Evolutionary conservation across 1,140 invertebrate genomes (phyloP).

Genomic region (Drosophila asahinai): DNA sequence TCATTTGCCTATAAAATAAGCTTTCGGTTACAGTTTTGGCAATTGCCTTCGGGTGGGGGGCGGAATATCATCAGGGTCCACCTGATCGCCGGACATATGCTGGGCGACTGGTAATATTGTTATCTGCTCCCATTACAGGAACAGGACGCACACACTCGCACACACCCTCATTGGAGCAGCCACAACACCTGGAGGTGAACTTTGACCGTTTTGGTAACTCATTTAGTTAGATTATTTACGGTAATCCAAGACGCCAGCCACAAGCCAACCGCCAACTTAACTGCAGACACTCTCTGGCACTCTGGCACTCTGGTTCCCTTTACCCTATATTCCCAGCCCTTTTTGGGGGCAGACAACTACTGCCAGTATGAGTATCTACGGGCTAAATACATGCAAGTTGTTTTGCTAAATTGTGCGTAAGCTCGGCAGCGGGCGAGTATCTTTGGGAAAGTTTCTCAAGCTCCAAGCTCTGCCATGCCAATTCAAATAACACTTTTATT

Average conservation of each 20-base stretch:
- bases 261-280: slow-evolving; percentile 74
- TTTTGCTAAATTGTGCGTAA: slow-evolving; percentile 83
- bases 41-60: slow-evolving; percentile 38
- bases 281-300: slow-evolving; percentile 48
- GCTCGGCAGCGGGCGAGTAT: slow-evolving; percentile 43
- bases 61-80: slow-evolving; percentile 41
- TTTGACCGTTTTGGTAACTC: slow-evolving; percentile 81
- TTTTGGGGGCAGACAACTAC: neutral
- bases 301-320: slow-evolving; percentile 6
- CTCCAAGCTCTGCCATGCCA: slow-evolving; percentile 78
- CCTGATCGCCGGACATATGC: slow-evolving; percentile 57
- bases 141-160: slow-evolving; percentile 23
- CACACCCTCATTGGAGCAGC: neutral
- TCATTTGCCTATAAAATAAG: slow-evolving; percentile 49
- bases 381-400: slow-evolving; percentile 79
- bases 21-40: slow-evolving; percentile 49
- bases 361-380: slow-evolving; percentile 49
- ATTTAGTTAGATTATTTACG: slow-evolving; percentile 82
- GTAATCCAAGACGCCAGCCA: slow-evolving; percentile 76
- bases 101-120: slow-evolving; percentile 55
- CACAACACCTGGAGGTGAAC: slow-evolving; percentile 74
- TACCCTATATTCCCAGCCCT: slow-evolving; percentile 10
- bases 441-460: slow-evolving; percentile 71
- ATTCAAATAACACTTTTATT: slow-evolving; percentile 83
- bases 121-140: slow-evolving; percentile 46